Evolutionary conservation across 1,140 invertebrate species (phyloP), one percentile per base, ranked within the genome.

Genomic region (Vollenhovia emeryi): DNA sequence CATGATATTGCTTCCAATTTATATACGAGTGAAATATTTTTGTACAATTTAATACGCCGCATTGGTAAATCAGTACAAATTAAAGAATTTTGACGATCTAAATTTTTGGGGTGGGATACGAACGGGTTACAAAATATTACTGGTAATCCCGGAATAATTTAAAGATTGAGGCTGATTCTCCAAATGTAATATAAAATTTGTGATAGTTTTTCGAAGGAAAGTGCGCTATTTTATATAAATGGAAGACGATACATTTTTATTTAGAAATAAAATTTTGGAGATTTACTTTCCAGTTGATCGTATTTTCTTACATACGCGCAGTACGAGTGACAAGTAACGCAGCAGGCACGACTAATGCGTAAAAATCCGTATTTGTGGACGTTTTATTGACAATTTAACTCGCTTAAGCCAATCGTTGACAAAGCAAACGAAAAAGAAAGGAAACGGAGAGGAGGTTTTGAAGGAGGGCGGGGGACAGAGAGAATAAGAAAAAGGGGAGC

Each of bases 391-490:
- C 13, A n/a, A 59, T 21, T 82, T 45, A n/a, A 24, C 21, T 45
- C 24, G 9, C 36, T 82, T 33, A 27, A 40, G 8, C n/a, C 73
- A 73, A 82, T 82, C n/a, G 36, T 1, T 52, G 50, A 57, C 27
- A 45, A 36, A 6, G 6, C 2, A 13, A 62, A 18, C 18, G 36
- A 24, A 71, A 21, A 43, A 21, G 7, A 68, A 59, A 75, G 66
- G 71, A 48, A 84, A 24, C 59, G 48, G 71, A 30, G 50, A n/a
- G 48, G 45, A 13, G 21, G 30, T 36, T 52, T 27, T 36, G 13
- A 40, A 21, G 48, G 43, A 5, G 43, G 82, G 21, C 78, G 82
- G 45, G 33, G n/a, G n/a, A n/a, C n/a, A 73, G 64, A 55, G 52
- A 27, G 43, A 48, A 62, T 27, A 9, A 40, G 57, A 24, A 57